Evolutionary conservation across 2,888 invertebrate species (phyloP), one percentile per base, ranked within the genome.

Genomic region (Microctonus aethiopoides): DNA sequence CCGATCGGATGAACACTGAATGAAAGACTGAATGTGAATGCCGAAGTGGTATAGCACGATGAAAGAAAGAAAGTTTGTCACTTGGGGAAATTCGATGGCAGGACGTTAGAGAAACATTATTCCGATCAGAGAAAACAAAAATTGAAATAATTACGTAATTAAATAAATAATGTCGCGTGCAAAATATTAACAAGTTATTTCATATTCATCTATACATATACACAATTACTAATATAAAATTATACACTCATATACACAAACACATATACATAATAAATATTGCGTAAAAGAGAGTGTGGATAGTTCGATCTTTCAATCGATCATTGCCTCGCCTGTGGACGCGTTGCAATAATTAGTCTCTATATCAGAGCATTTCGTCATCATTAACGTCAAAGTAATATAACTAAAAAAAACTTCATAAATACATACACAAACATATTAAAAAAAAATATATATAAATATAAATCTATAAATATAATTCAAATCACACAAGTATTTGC

Each of bases 1-100:
- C 7, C 20, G 46, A 16, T 16, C 5, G 16, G 29, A 16, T 29
- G 65, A 36, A 16, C 11, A 66, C 57, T 46, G 11, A 20, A 57
- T 57, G 20, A n/a, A 59, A 11, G 66, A 13, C 57, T 22, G 32
- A 66, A 41, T 54, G 26, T 29, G 66, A 66, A 29, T 24, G 26
- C n/a, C 32, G 29, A 20, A 13, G 51, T 59, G 46, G 57, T 56
- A 36, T 10, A 57, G 56, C 46, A 51, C 56, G 60, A 60, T 36
- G 16, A 52, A 52, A 60, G 68, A 71, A 76, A 76, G 79, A 79
- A 79, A 79, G 79, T 78, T 46, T 73, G 75, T 73, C 73, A 74
- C 72, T 7, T 54, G 76, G 76, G 78, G 78, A 79, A 79, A 79
- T 79, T 79, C 76, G 70, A 60, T 68, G 32, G 36, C 36, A 39